Percentiles rank a stretch among this genome's conserved stretches.
phyloP scores from a whole-genome alignment of 2,888 invertebrate genomes.

The Hypsopygia costalis region DNA sequence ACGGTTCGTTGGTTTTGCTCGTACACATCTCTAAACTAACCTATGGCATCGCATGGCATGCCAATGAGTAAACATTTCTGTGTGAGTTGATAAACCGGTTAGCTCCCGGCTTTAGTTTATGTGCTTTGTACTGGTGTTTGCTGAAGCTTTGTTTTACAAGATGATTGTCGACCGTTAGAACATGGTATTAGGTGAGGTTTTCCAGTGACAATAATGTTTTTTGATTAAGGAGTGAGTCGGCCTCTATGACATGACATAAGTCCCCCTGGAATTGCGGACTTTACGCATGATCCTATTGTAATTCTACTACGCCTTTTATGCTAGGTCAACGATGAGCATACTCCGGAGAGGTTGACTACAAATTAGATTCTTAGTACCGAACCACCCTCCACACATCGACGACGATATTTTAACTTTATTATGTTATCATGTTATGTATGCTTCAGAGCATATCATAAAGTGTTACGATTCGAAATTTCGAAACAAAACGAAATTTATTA shows the following conservation, averaged over 20 bases:
- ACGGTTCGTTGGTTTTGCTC: not conserved
- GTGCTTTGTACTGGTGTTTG: not conserved
- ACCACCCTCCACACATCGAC: too few relatives aligned
- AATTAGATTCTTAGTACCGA: not conserved
- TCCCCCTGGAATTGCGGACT: not conserved
- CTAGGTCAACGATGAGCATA: not conserved
- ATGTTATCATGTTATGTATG: too few relatives aligned
- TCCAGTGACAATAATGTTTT: too few relatives aligned
- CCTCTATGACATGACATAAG: not conserved
- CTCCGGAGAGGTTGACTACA: constrained; percentile 2
- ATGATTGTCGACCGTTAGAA: not conserved
- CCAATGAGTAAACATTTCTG: not conserved
- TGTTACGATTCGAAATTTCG: too few relatives aligned
- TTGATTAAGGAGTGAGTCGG: not conserved
- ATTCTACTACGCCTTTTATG: constrained; percentile 1
- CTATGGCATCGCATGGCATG: not conserved
- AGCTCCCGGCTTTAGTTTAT: not conserved
- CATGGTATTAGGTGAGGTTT: too few relatives aligned
- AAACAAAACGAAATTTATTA: too few relatives aligned
- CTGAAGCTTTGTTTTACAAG: not conserved
- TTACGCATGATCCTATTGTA: constrained; percentile 2
- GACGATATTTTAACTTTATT: too few relatives aligned
- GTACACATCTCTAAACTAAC: not conserved
- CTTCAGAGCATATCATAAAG: too few relatives aligned
- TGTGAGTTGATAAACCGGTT: not conserved